phyloP scores from a whole-genome alignment of 2,797 vertebrate genomes.

The Masticophis lateralis region DNA sequence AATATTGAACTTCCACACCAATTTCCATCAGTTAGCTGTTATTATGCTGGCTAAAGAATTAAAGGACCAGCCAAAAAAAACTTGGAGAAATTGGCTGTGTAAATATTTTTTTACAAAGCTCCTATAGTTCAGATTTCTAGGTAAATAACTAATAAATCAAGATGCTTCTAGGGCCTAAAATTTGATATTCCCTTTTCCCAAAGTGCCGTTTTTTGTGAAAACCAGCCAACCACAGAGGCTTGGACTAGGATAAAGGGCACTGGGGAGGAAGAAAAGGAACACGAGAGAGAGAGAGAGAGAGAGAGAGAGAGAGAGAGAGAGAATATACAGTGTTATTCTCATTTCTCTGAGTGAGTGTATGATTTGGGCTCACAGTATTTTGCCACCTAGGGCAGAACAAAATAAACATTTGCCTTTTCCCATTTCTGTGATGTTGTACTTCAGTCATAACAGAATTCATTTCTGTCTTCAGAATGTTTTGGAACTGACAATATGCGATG shows the following conservation, averaged over 20 bases:
- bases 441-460: not conserved
- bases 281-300: too few relatives aligned
- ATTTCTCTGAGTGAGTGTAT: too few relatives aligned
- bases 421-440: not conserved
- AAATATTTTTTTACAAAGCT: not conserved
- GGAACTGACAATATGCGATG: constrained; percentile 78
- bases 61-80: not conserved
- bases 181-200: not conserved
- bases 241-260: not conserved
- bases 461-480: constrained; percentile 75
- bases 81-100: not conserved
- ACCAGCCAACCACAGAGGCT: too few relatives aligned
- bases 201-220: not conserved
- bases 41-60: not conserved
- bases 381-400: not conserved
- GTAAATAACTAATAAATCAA: not conserved
- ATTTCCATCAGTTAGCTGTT: not conserved
- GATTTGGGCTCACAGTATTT: too few relatives aligned
- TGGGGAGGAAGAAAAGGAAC: too few relatives aligned
- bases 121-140: not conserved
- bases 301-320: too few relatives aligned
- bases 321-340: too few relatives aligned
- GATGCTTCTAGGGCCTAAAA: not conserved
- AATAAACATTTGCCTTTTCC: not conserved
- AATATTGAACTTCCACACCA: not conserved